Evolutionary conservation across 2,113 vertebrate species (phyloP).

Genomic region (Apodemus speciosus): DNA sequence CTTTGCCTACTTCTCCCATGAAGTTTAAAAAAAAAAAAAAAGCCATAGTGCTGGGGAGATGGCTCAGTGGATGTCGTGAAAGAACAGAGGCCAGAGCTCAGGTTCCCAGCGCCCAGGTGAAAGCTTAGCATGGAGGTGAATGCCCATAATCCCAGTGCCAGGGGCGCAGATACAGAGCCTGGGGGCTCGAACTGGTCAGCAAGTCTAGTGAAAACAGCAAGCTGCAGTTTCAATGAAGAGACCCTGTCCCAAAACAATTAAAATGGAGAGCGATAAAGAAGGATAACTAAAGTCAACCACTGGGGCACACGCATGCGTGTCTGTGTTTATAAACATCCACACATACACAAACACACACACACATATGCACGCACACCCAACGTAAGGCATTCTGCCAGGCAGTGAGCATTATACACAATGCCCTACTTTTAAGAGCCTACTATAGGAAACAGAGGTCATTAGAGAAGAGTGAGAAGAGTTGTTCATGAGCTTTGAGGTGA

Average conservation of each 20-base stretch:
- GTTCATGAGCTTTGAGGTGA: background rate
- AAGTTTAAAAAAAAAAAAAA: background rate
- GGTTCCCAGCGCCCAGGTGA: background rate
- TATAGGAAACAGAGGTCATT: background rate
- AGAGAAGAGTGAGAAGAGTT: background rate
- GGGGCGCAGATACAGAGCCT: background rate
- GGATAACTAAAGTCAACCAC: background rate
- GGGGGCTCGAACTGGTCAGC: background rate
- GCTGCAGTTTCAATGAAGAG: background rate
- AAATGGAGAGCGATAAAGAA: background rate
- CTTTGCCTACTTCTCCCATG: background rate
- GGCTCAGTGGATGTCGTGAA: background rate
- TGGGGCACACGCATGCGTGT: too few species aligned
- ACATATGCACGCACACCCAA: background rate
- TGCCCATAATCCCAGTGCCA: background rate
- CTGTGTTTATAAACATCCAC: too few species aligned
- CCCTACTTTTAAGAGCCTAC: background rate
- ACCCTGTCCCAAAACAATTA: background rate
- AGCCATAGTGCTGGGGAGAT: background rate
- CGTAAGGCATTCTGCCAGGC: background rate
- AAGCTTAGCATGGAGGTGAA: background rate
- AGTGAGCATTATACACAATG: accelerated
- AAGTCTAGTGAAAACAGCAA: background rate
- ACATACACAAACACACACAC: too few species aligned
- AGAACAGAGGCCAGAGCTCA: background rate